Percentiles rank a stretch among this genome's conserved stretches.
Conservation (phyloP, 2,797 vertebrate species). For the Cuculus canorus region DNA sequence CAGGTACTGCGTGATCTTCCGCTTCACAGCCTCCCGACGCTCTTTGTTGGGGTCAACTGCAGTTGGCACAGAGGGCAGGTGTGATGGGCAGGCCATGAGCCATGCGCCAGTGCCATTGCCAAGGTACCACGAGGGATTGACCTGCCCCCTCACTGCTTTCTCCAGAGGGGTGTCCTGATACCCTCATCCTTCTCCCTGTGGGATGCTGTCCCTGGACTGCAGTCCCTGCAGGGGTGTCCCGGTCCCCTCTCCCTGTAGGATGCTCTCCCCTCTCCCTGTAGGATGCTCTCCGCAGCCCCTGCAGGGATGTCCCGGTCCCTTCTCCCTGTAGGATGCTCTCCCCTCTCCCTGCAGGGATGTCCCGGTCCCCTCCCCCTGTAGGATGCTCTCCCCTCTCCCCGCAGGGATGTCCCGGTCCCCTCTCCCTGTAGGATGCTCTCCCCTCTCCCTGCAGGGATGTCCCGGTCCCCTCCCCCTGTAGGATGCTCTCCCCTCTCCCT, state of each 20-base stretch:
- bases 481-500: too few species aligned
- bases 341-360: neutral
- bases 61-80: neutral
- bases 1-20: conserved; percentile 96
- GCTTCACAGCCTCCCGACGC: conserved; percentile 92
- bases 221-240: too few species aligned
- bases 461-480: too few species aligned
- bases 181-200: too few species aligned
- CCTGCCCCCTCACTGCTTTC: rapidly evolving
- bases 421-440: too few species aligned
- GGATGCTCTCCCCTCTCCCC: too few species aligned
- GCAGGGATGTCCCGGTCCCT: neutral
- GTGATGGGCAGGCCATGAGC: neutral
- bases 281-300: too few species aligned
- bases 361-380: too few species aligned
- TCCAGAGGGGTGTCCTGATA: neutral
- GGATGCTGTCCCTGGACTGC: neutral
- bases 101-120: neutral
- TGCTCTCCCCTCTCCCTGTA: neutral
- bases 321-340: too few species aligned
- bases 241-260: neutral
- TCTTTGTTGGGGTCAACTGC: conserved; percentile 97
- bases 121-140: neutral
- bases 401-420: too few species aligned
- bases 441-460: neutral